A percentile compares a stretch with the other conserved stretches of the same genome.
These are phyloP conservation scores for Gasteruption jaculator DNA, from an alignment of 2,888 invertebrate genomes.

Conservation along the genomic window DNA sequence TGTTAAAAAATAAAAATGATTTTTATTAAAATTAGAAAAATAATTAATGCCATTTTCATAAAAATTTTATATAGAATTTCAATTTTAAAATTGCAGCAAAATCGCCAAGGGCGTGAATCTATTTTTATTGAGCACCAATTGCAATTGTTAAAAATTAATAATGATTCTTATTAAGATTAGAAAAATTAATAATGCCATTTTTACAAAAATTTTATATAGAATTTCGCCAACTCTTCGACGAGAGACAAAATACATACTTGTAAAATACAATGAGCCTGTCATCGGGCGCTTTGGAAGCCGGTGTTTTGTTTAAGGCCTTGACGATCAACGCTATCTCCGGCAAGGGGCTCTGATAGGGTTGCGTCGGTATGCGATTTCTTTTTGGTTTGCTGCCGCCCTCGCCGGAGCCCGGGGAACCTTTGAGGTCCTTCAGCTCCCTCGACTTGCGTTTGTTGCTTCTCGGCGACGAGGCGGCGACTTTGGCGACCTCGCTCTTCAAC, in stretches of 20 bases:
- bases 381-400: conserved; percentile 54
- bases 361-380: conserved; percentile 63
- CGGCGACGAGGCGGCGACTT: conserved; percentile 26
- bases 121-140: conserved; percentile 5
- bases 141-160: conserved; percentile 12
- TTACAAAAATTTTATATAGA: too few relatives aligned
- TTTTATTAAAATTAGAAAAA: too few relatives aligned
- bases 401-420: conserved; percentile 24
- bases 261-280: conserved; percentile 84
- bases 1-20: too few relatives aligned
- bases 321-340: conserved; percentile 75
- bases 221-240: too few relatives aligned
- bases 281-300: conserved; percentile 58
- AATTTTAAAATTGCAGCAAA: too few relatives aligned
- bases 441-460: conserved; percentile 43
- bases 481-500: conserved; percentile 26
- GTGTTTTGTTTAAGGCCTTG: conserved; percentile 65
- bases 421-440: conserved; percentile 44
- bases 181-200: too few relatives aligned
- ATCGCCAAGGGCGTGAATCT: too few relatives aligned
- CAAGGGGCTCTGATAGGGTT: conserved; percentile 78
- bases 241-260: conserved; percentile 58
- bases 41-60: too few relatives aligned
- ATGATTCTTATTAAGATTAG: conserved; percentile 1
- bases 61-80: too few relatives aligned